Evolutionary conservation across 1,140 invertebrate species (phyloP), one percentile per base, ranked within the genome.

Genomic region (Drosophila suzukii): DNA sequence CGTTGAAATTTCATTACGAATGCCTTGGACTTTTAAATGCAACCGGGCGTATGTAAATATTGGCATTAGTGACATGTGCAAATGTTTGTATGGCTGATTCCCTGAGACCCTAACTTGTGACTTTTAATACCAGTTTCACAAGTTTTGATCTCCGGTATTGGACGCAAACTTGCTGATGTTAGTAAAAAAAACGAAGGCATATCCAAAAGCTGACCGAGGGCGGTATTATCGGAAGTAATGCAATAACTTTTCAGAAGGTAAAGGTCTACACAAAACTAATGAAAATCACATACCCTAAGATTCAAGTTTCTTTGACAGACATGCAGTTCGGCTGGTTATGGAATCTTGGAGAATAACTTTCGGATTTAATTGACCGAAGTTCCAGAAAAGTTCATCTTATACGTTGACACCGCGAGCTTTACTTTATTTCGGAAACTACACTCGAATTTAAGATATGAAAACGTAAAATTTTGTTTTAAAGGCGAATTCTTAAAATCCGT

Each of bases 31-130:
- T 54, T 63, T 30, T 47, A 53, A 49, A 74, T 66, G 12, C 55
- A 46, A 10, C 56, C 30, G 43, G 56, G 56, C 56, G 13, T 44
- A 65, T 70, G 41, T 61, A 51, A 56, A 53, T 66, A 86, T 90
- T 88, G 80, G 85, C 70, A 84, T 89, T 78, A 77, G 84, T 89
- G 84, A 88, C 85, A 88, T 90, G 84, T 89, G 84, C 84, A 89
- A 90, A 90, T 92, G 91, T 92, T 92, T 92, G 91, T 92, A 84
- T 91, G 91, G 91, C 91, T 92, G 90, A 92, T 92, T 92, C 91
- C 91, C 91, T 92, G 91, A 92, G 91, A 92, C 91, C 91, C 91
- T 92, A 92, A 92, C 91, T 92, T 92, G 91, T 92, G 91, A 92
- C 91, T 92, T 91, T 91, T 86, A 76, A 86, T 86, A 91, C 79